Evolutionary conservation across 2,888 invertebrate genomes (phyloP).

Genomic region (Patella caerulea): DNA sequence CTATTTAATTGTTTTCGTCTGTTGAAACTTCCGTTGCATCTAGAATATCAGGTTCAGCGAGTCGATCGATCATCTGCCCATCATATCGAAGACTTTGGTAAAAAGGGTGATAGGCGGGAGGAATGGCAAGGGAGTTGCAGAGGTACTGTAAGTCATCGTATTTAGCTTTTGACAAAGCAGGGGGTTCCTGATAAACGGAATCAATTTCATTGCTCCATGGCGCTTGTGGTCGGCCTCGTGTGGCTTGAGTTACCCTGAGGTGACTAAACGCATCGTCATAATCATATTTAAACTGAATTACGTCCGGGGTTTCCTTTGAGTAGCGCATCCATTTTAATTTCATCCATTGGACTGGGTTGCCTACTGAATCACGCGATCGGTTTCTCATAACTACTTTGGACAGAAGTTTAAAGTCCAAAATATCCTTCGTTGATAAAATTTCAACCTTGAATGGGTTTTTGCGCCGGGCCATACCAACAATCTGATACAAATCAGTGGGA

Average conservation of each 20-base stretch:
- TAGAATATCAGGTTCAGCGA: too few relatives aligned
- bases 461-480: not conserved
- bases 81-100: not conserved
- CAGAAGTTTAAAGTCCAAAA: not conserved
- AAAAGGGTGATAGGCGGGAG: not conserved
- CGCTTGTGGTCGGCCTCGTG: not conserved
- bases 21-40: too few relatives aligned
- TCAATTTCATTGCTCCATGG: not conserved
- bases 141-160: not conserved
- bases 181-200: not conserved
- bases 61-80: not conserved
- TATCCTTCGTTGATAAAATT: not conserved
- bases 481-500: not conserved
- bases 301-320: not conserved
- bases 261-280: constrained; percentile 6
- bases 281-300: not conserved
- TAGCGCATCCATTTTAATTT: not conserved
- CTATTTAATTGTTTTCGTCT: too few relatives aligned
- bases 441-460: not conserved
- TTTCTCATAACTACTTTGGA: not conserved
- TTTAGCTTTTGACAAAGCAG: not conserved
- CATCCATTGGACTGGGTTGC: not conserved
- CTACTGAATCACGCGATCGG: not conserved
- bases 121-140: constrained; percentile 8
- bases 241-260: not conserved